These are phyloP conservation scores for Piprites chloris DNA, from an alignment of 2,113 vertebrate genomes.

Conservation along the genomic window DNA sequence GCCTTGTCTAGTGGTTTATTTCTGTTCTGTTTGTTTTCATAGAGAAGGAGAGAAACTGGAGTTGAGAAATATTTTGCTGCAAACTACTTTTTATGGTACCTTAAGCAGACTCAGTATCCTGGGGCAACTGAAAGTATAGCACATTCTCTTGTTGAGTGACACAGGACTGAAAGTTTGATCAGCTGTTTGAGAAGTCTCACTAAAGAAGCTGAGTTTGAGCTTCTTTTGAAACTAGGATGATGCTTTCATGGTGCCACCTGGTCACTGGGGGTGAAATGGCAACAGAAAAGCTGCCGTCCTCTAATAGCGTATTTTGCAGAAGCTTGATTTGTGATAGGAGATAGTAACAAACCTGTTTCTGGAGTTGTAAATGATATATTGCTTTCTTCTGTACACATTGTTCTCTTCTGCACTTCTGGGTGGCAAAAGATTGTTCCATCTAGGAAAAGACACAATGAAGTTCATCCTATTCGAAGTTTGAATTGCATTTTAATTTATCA, in stretches of 20 bases:
- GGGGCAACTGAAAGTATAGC: not conserved
- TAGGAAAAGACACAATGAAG: not conserved
- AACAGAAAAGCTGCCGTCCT: not conserved
- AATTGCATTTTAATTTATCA: not conserved
- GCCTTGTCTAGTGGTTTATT: not conserved
- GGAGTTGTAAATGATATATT: not conserved
- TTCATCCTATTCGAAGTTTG: not conserved
- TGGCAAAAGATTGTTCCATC: not conserved
- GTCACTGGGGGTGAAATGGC: not conserved
- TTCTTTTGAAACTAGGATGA: not conserved
- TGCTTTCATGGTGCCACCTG: not conserved
- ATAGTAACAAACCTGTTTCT: not conserved
- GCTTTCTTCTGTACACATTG: not conserved
- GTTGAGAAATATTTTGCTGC: not conserved
- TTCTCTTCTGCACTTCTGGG: not conserved
- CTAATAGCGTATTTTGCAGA: not conserved
- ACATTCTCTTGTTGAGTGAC: not conserved
- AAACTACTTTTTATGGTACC: not conserved
- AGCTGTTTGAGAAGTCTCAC: not conserved
- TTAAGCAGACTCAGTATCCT: not conserved
- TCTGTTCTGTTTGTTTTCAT: not conserved
- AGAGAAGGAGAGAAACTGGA: not conserved
- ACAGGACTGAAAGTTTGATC: not conserved
- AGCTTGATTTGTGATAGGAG: not conserved
- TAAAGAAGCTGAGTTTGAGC: not conserved